Conservation (phyloP, 1,140 invertebrate genomes). For the Tenebrio molitor region DNA sequence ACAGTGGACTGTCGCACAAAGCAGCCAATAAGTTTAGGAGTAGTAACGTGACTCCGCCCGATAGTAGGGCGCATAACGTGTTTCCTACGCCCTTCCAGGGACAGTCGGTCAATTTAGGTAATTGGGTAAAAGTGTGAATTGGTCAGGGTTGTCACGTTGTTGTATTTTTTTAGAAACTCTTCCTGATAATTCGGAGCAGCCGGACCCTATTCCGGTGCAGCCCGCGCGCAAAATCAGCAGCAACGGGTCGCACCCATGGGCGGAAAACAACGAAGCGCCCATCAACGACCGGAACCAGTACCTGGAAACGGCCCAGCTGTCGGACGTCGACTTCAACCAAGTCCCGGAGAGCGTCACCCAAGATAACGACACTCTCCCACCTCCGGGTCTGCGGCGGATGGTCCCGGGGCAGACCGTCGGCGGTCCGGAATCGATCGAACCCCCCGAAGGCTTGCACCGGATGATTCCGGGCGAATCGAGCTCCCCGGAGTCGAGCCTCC, state of each 20-base stretch:
- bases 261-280: constrained; percentile 73
- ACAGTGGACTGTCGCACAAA: constrained; percentile 64
- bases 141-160: no score
- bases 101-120: constrained; percentile 70
- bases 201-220: constrained; percentile 64
- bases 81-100: not conserved
- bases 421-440: constrained; percentile 60
- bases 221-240: constrained; percentile 1
- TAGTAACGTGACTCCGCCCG: constrained; percentile 38
- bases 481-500: constrained; percentile 60
- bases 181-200: constrained; percentile 76
- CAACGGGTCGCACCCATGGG: constrained; percentile 54
- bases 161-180: no score
- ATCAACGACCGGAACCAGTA: constrained; percentile 80
- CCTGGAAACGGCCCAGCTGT: constrained; percentile 79
- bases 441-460: constrained; percentile 70
- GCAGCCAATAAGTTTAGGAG: constrained; percentile 60
- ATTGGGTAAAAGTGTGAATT: no score
- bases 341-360: constrained; percentile 45
- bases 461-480: constrained; percentile 72
- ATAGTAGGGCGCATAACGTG: constrained; percentile 44
- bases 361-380: constrained; percentile 68
- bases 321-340: constrained; percentile 67
- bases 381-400: constrained; percentile 71
- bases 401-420: constrained; percentile 64